Percentiles rank a stretch among this genome's conserved stretches.
These are phyloP conservation scores for Morone saxatilis DNA, from an alignment of 2,113 vertebrate species.

Conservation along the genomic window DNA sequence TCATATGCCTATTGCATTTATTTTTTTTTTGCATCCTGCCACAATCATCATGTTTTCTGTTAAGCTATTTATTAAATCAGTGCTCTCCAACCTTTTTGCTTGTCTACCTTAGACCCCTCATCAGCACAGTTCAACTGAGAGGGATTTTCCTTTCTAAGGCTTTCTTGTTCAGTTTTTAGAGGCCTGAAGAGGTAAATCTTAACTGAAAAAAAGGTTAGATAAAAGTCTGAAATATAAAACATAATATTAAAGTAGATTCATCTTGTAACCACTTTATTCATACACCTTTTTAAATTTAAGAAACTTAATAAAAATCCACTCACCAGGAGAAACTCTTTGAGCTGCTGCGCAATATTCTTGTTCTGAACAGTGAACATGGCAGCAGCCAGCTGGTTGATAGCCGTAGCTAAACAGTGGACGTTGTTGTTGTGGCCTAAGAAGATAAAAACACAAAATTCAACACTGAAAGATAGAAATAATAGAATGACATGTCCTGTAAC, in stretches of 20 bases:
- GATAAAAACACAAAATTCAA: conserved; percentile 27
- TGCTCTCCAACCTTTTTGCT: not conserved
- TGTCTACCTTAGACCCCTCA: not conserved
- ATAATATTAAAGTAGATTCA: not conserved
- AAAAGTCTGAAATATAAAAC: not conserved
- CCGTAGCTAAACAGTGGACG: conserved; percentile 92
- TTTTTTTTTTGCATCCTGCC: not conserved
- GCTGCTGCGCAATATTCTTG: conserved; percentile 92
- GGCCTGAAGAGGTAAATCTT: not conserved
- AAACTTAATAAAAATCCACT: conserved; percentile 57
- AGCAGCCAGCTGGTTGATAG: conserved; percentile 90
- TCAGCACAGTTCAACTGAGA: not conserved
- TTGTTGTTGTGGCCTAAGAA: conserved; percentile 92
- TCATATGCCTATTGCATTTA: not conserved
- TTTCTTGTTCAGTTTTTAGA: conserved; percentile 6
- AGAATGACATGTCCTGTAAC: conserved; percentile 12
- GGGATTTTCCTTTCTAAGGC: not conserved
- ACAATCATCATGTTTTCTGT: not conserved
- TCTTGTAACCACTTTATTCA: not conserved
- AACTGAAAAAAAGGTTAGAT: too few relatives aligned
- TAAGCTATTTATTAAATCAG: not conserved
- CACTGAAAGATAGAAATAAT: not conserved
- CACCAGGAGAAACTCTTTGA: conserved; percentile 94
- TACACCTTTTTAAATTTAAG: not conserved
- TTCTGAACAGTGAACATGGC: conserved; percentile 93